Evolutionary conservation across 2,797 vertebrate species (phyloP).

Genomic region (Podarcis siculus): DNA sequence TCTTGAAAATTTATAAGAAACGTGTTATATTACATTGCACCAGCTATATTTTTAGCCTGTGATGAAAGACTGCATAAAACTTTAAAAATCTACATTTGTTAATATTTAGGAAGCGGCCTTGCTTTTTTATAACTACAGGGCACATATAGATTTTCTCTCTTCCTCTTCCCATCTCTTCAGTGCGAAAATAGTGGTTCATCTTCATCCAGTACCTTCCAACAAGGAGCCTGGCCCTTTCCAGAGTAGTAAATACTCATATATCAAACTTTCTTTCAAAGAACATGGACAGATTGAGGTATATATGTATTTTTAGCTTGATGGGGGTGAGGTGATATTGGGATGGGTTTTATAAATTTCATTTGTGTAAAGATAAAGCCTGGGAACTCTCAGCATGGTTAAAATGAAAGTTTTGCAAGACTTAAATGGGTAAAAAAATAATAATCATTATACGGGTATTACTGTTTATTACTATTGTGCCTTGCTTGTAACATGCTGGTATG

Average conservation of each 20-base stretch:
- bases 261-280: conserved; percentile 97
- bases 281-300: conserved; percentile 97
- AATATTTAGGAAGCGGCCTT: conserved; percentile 4
- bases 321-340: neutral
- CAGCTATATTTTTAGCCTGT: neutral
- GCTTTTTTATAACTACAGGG: neutral
- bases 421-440: conserved; percentile 10
- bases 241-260: conserved; percentile 90
- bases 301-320: neutral
- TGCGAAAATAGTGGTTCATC: conserved; percentile 97
- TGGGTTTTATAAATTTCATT: conserved; percentile 3
- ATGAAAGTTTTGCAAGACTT: neutral
- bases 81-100: neutral
- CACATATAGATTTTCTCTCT: conserved; percentile 1
- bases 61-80: conserved; percentile 14
- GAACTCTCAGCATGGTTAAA: conserved; percentile 12
- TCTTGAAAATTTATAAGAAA: neutral
- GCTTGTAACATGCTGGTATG: neutral
- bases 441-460: neutral
- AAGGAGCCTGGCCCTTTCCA: conserved; percentile 96
- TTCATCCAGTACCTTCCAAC: conserved; percentile 84
- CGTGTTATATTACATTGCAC: neutral
- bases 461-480: neutral
- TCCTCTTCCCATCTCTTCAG: conserved; percentile 69
- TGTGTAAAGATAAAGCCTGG: neutral